These are phyloP conservation scores for Ommatoiulus sabulosus DNA, from an alignment of 2,888 invertebrate genomes.

Conservation along the genomic window DNA sequence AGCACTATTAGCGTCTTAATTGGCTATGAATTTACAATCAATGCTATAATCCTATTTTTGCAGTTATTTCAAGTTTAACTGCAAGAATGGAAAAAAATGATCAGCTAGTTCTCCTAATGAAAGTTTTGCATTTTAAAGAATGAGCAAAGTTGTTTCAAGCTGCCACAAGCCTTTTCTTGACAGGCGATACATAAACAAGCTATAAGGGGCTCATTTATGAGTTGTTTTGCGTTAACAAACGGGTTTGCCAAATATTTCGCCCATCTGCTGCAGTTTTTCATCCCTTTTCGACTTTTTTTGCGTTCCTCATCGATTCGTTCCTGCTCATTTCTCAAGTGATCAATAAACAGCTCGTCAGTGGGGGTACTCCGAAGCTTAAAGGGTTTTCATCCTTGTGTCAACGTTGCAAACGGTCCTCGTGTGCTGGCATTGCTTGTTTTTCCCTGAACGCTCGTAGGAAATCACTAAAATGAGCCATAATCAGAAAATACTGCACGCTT, in stretches of 20 bases:
- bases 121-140: background rate
- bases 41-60: background rate
- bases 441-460: constrained; percentile 48
- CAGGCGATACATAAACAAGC: constrained; percentile 29
- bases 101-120: background rate
- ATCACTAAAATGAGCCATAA: constrained; percentile 53
- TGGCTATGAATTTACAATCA: background rate
- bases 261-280: constrained; percentile 41
- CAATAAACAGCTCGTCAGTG: constrained; percentile 48
- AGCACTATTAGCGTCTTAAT: background rate
- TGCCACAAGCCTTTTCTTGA: background rate
- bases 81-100: background rate
- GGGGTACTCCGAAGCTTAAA: constrained; percentile 44
- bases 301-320: constrained; percentile 14
- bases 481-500: constrained; percentile 47
- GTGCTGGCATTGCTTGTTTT: constrained; percentile 39
- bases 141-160: background rate
- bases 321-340: constrained; percentile 44
- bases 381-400: constrained; percentile 45
- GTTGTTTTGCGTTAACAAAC: constrained; percentile 43
- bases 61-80: background rate
- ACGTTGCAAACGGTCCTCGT: constrained; percentile 37
- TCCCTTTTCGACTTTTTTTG: constrained; percentile 25
- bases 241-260: constrained; percentile 30
- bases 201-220: constrained; percentile 21